Conservation (phyloP, 2,113 vertebrate genomes). For the Gyps fulvus region DNA sequence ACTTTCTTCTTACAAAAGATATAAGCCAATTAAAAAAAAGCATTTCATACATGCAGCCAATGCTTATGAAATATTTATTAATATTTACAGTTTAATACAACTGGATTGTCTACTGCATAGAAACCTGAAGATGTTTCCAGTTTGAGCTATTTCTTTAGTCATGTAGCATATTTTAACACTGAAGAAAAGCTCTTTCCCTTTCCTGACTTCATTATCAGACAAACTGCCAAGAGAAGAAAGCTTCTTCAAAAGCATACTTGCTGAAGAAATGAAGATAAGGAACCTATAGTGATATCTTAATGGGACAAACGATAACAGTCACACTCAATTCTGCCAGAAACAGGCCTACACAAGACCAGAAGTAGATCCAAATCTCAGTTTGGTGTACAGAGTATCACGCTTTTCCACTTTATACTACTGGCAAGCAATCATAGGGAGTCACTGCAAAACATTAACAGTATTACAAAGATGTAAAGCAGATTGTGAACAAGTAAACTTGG, state of each 20-base stretch:
- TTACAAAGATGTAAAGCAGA: not conserved
- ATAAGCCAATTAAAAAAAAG: not conserved
- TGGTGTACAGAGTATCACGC: not conserved
- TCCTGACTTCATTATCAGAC: slow-evolving; percentile 46
- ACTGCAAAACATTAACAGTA: slow-evolving; percentile 36
- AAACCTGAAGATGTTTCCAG: not conserved
- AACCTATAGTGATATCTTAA: slow-evolving; percentile 67
- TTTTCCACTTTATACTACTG: slow-evolving; percentile 8
- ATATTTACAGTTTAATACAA: not conserved
- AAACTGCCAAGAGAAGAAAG: slow-evolving; percentile 49
- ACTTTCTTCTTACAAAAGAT: not conserved
- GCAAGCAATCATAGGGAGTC: slow-evolving; percentile 36
- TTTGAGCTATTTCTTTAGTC: not conserved
- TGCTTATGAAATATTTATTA: not conserved
- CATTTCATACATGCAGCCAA: not conserved
- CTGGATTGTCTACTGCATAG: not conserved
- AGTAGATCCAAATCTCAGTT: slow-evolving; percentile 42
- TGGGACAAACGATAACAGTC: slow-evolving; percentile 62
- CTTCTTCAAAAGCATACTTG: slow-evolving; percentile 65
- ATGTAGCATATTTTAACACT: not conserved
- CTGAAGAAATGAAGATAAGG: slow-evolving; percentile 68
- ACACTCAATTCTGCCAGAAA: slow-evolving; percentile 63
- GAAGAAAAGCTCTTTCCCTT: not conserved
- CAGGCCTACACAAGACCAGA: slow-evolving; percentile 57
- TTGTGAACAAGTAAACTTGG: not conserved